phyloP scores from a whole-genome alignment of 2,113 vertebrate species.

The Benitochromis conjunctus region DNA sequence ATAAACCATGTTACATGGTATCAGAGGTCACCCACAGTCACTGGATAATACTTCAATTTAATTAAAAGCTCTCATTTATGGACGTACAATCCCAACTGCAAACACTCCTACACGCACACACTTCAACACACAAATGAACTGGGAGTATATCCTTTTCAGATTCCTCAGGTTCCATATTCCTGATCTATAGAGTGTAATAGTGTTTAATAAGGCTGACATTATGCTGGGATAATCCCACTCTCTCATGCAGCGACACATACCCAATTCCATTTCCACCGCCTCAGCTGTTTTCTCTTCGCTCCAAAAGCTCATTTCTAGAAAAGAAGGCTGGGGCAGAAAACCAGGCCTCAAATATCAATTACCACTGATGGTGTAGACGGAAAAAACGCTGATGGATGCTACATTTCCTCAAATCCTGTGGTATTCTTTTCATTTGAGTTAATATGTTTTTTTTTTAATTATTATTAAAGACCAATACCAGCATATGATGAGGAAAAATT shows the following conservation, averaged over 20 bases:
- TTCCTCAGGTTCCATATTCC: constrained; percentile 12
- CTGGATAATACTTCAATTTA: not conserved
- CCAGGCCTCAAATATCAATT: constrained; percentile 71
- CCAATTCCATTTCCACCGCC: constrained; percentile 70
- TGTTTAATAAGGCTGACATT: constrained; percentile 75
- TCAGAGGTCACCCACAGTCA: not conserved
- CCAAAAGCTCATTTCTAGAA: constrained; percentile 66
- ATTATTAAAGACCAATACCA: constrained; percentile 40
- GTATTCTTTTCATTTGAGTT: constrained; percentile 48
- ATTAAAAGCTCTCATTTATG: constrained; percentile 18
- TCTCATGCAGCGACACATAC: constrained; percentile 71
- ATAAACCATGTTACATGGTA: not conserved
- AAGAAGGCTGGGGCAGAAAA: constrained; percentile 43
- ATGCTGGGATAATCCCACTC: constrained; percentile 66
- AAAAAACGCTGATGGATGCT: constrained; percentile 55
- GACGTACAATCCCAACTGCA: constrained; percentile 31
- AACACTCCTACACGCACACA: not conserved
- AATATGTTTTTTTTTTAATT: constrained; percentile 41
- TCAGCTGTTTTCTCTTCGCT: constrained; percentile 65
- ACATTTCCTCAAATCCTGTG: constrained; percentile 55
- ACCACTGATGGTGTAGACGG: constrained; percentile 38
- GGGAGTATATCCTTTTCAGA: constrained; percentile 48
- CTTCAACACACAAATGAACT: constrained; percentile 14
- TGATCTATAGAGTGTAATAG: constrained; percentile 65
- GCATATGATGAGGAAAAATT: constrained; percentile 36